These are phyloP conservation scores for Phaonia tiefii DNA, from an alignment of 2,888 invertebrate species.

Conservation along the genomic window DNA sequence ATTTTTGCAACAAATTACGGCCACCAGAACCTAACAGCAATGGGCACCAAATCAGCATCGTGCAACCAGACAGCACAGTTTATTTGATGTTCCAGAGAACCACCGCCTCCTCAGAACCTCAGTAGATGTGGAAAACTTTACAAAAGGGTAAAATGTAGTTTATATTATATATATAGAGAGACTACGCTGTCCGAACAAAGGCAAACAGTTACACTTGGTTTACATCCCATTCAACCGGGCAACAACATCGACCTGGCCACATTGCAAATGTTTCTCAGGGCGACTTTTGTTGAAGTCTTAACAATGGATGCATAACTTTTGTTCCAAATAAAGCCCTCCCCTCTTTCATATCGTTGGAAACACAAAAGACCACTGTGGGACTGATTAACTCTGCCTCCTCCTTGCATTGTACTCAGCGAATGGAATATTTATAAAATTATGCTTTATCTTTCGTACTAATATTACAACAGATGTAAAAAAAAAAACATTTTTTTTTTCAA, in stretches of 20 bases:
- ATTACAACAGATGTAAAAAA: constrained; percentile 7
- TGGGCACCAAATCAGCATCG: neutral
- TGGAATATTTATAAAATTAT: constrained; percentile 9
- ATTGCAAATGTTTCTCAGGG: constrained; percentile 55
- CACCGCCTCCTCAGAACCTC: neutral
- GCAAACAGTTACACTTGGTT: constrained; percentile 60
- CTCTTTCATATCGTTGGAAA: neutral
- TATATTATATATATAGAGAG: neutral
- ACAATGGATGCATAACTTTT: constrained; percentile 28
- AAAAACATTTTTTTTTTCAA: constrained; percentile 41
- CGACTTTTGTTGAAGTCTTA: constrained; percentile 44
- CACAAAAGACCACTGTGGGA: neutral
- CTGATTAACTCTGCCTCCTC: neutral
- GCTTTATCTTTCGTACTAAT: constrained; percentile 7
- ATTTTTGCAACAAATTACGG: constrained; percentile 32
- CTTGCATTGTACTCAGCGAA: constrained; percentile 2
- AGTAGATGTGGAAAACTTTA: constrained; percentile 17
- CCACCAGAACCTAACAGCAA: constrained; percentile 15
- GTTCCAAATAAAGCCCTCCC: neutral
- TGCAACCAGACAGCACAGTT: constrained; percentile 18
- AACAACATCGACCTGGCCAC: constrained; percentile 21
- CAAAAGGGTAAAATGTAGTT: constrained; percentile 5
- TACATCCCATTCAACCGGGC: constrained; percentile 13
- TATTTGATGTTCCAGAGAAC: constrained; percentile 24
- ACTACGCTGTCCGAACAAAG: constrained; percentile 28